Conservation (phyloP, 2,113 vertebrate genomes). For the Urocolius indicus region DNA sequence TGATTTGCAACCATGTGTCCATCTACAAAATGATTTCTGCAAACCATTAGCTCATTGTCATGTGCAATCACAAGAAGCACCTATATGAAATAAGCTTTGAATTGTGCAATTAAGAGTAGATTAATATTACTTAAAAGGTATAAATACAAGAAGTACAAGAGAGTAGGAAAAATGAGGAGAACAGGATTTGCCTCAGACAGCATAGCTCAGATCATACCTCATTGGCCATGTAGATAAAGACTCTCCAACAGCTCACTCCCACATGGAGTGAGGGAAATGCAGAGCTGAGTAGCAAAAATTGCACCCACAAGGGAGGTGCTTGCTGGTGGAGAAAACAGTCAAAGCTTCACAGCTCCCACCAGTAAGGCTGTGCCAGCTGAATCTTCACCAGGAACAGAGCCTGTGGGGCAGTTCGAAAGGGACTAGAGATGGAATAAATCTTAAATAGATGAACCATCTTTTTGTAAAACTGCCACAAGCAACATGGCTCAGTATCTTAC, state of each 20-base stretch:
- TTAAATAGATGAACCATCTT: background rate
- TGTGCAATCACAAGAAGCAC: background rate
- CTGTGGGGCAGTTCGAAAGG: background rate
- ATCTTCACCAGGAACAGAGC: background rate
- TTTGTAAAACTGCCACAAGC: background rate
- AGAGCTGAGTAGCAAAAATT: background rate
- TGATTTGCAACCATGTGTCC: background rate
- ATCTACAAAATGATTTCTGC: background rate
- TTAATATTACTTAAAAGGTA: background rate
- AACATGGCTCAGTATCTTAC: background rate
- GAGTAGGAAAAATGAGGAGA: background rate
- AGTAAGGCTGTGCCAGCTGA: background rate
- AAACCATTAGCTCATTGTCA: background rate
- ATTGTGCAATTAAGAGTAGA: background rate
- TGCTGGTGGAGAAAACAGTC: background rate
- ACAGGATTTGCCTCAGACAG: background rate
- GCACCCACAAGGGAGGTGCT: background rate
- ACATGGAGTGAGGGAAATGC: rapidly evolving
- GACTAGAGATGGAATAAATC: background rate
- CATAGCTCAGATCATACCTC: background rate
- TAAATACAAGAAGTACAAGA: background rate
- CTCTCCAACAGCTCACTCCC: background rate
- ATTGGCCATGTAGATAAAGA: background rate
- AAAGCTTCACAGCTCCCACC: background rate
- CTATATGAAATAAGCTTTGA: background rate